Evolutionary conservation across 2,888 invertebrate species (phyloP).

Genomic region (Ditula angustiorana): DNA sequence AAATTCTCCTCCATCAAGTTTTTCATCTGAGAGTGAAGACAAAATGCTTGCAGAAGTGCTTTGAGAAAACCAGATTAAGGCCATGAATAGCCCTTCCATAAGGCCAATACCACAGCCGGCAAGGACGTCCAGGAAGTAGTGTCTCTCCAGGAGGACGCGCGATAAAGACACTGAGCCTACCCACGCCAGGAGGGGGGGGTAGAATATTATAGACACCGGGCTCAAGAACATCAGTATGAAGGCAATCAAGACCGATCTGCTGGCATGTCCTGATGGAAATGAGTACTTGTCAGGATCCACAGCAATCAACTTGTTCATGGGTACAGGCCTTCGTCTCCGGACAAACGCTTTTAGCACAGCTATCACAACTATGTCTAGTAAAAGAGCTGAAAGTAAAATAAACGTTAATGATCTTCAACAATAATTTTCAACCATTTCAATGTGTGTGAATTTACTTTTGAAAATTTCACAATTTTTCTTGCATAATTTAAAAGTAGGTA

Average conservation of each 20-base stretch:
- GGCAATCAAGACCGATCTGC: conserved; percentile 91
- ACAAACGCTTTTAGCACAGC: conserved; percentile 91
- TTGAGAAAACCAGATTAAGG: conserved; percentile 89
- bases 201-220: conserved; percentile 86
- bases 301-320: conserved; percentile 88
- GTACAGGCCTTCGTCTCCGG: conserved; percentile 90
- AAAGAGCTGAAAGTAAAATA: conserved; percentile 87
- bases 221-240: conserved; percentile 89
- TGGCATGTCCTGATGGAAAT: conserved; percentile 98
- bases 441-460: too few relatives aligned
- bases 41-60: conserved; percentile 86
- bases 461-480: too few relatives aligned
- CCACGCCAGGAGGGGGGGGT: conserved; percentile 91
- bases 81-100: conserved; percentile 87
- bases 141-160: conserved; percentile 92
- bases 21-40: conserved; percentile 88
- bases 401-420: too few relatives aligned
- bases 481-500: not conserved
- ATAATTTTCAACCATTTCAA: too few relatives aligned
- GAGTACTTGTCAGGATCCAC: conserved; percentile 95
- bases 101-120: conserved; percentile 91
- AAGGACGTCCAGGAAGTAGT: conserved; percentile 94
- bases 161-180: conserved; percentile 90
- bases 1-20: conserved; percentile 88
- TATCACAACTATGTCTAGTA: conserved; percentile 92